Evolutionary conservation across 1,140 invertebrate genomes (phyloP), one percentile per base, ranked within the genome.

Genomic region (Subanguina moxae): DNA sequence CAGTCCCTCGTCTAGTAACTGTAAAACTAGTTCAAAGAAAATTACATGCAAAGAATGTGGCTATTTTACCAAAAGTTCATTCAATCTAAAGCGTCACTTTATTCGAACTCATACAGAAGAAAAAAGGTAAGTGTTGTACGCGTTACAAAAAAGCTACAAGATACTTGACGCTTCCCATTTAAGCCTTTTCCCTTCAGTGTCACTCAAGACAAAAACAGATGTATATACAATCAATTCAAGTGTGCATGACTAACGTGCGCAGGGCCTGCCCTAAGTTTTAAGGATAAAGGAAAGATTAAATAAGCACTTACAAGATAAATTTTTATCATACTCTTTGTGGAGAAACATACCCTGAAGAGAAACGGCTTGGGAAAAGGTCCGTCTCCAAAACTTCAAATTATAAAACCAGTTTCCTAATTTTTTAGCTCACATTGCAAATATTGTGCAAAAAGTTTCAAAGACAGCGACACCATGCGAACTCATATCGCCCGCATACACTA

Each of bases 371-470:
- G n/a, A n/a, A n/a, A n/a, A n/a, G n/a, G n/a, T n/a, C n/a, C n/a
- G n/a, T n/a, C n/a, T n/a, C n/a, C n/a, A n/a, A n/a, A n/a, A n/a
- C n/a, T n/a, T n/a, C n/a, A n/a, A n/a, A n/a, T n/a, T n/a, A 13
- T 56, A 56, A 23, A 56, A 3, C 3, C 52, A 56, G 21, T 5
- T 5, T 13, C 13, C 13, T 3, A 23, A 56, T 56, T 56, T 56
- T 56, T 56, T 23, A 23, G 52, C 52, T 56, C 32, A 3, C 21
- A 56, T 9, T 56, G 52, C 52, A 23, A 56, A 56, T 28, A 56
- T 23, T 62, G 59, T 43, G 25, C 23, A 57, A 62, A 62, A 43
- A 28, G 27, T 5, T 62, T 62, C 59, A 62, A 62, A 15, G 59
- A 62, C 15, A 43, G 9, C 13, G 59, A 62, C 32, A 62, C 59